Base-by-base conservation (phyloP, 1,140 invertebrate genomes). In the Apis dorsata region DNA sequence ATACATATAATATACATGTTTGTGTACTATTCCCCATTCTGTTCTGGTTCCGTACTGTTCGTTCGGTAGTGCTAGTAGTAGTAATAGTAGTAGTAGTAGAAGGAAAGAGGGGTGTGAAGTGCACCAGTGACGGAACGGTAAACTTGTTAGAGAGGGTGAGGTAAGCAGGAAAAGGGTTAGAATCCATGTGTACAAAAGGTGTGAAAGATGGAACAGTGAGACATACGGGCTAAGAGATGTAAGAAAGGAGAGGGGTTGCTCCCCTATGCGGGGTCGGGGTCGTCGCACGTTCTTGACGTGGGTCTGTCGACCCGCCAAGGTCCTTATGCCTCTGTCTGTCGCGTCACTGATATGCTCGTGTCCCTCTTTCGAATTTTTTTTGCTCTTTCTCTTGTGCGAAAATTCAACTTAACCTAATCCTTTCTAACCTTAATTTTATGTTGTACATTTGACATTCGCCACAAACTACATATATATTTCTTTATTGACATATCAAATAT, bases 221-320 rank as follows among this genome's bases (percentile, higher is more conserved):
- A 66, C 7, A 66, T 49, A 55, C 72, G 53, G 49, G 13, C n/a
- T 60, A 21, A 21, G 49, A 70, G 63, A 55, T 10, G 55, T 76
- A 81, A 85, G 73, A 76, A 79, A 66, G 53, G 19, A 79, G 77
- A 80, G 84, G 80, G 89, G 81, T 81, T 87, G 78, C 79, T 82
- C 72, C 78, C 66, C 69, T 80, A 83, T 66, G 86, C 87, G 90
- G 86, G 88, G 87, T 93, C 89, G 91, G 92, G 92, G 93, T 94
- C 93, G 92, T 93, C 92, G 93, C 88, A 93, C 93, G 92, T 92
- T 93, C 92, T 92, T 92, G 90, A 91, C 87, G 89, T 86, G 90
- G 90, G 92, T 90, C 91, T 92, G 91, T 93, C 90, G 92, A 93
- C 91, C 92, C 91, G 90, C 86, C 92, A 93, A 93, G 91, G 92